phyloP scores from a whole-genome alignment of 1,140 invertebrate genomes.

The Papilio polytes region DNA sequence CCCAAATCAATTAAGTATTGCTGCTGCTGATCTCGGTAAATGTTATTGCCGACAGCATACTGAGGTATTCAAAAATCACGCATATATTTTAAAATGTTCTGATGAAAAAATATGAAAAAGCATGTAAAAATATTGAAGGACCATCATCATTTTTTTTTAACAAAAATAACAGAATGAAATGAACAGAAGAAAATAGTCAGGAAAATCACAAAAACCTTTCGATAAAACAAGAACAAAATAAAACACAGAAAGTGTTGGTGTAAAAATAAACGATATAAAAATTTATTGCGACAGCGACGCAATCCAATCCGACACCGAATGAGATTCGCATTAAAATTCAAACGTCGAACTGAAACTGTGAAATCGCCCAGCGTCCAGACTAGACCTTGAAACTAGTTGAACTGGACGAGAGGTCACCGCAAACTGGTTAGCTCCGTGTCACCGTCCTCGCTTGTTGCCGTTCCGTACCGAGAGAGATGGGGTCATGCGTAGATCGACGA shows the following conservation, averaged over 20 bases:
- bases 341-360: slow-evolving; percentile 39
- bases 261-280: slow-evolving; percentile 31
- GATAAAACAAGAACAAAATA: not conserved
- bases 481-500: not conserved
- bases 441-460: slow-evolving; percentile 59
- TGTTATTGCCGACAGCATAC: not conserved
- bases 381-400: slow-evolving; percentile 60
- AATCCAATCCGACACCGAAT: slow-evolving; percentile 27
- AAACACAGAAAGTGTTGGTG: slow-evolving; percentile 4
- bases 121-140: too few species aligned
- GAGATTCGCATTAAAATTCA: slow-evolving; percentile 40
- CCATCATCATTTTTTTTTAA: not conserved
- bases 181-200: not conserved
- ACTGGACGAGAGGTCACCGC: slow-evolving; percentile 56
- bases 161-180: not conserved
- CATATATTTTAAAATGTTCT: too few species aligned
- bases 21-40: not conserved
- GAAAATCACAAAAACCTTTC: not conserved
- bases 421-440: slow-evolving; percentile 60
- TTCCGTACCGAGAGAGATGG: slow-evolving; percentile 51
- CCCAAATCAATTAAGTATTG: too few species aligned
- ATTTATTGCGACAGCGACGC: slow-evolving; percentile 12
- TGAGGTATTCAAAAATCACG: too few species aligned
- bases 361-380: slow-evolving; percentile 43
- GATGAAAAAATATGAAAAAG: too few species aligned